These are phyloP conservation scores for Geotrupes spiniger DNA, from an alignment of 2,888 invertebrate species.

Conservation along the genomic window DNA sequence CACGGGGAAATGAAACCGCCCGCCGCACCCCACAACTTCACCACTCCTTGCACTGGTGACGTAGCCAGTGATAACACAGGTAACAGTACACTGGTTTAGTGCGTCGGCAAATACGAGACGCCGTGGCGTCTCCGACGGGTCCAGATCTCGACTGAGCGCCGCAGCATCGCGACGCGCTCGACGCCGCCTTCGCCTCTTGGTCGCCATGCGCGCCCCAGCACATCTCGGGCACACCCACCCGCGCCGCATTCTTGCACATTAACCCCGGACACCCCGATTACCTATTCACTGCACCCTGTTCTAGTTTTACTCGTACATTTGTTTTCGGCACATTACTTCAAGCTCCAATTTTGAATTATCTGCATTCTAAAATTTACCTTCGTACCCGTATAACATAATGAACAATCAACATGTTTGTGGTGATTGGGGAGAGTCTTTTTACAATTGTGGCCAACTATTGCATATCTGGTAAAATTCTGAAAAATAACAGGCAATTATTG, in stretches of 20 bases:
- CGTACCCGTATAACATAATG: no score
- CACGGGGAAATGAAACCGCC: no score
- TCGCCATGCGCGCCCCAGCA: conserved; percentile 45
- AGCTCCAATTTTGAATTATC: conserved; percentile 23
- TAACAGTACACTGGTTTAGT: conserved; percentile 19
- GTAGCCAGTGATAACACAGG: conserved; percentile 23
- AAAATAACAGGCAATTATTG: no score
- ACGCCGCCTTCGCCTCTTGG: conserved; percentile 44
- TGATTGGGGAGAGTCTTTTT: no score
- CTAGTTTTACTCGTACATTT: conserved; percentile 39
- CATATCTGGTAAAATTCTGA: no score
- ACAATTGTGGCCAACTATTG: no score
- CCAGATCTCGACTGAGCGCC: conserved; percentile 65
- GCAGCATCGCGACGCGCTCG: conserved; percentile 60
- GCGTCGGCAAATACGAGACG: conserved; percentile 47
- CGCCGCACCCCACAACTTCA: conserved; percentile 21
- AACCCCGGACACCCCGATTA: conserved; percentile 48
- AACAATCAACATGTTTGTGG: no score
- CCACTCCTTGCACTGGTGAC: conserved; percentile 26
- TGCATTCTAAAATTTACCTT: not conserved
- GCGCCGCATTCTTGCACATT: conserved; percentile 47
- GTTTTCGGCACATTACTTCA: conserved; percentile 35
- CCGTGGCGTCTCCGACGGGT: conserved; percentile 55
- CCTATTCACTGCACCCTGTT: conserved; percentile 37
- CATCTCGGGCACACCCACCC: conserved; percentile 45